A percentile compares a stretch with the other conserved stretches of the same genome.
phyloP scores from a whole-genome alignment of 1,140 invertebrate species.

The Drosophila dunni region DNA sequence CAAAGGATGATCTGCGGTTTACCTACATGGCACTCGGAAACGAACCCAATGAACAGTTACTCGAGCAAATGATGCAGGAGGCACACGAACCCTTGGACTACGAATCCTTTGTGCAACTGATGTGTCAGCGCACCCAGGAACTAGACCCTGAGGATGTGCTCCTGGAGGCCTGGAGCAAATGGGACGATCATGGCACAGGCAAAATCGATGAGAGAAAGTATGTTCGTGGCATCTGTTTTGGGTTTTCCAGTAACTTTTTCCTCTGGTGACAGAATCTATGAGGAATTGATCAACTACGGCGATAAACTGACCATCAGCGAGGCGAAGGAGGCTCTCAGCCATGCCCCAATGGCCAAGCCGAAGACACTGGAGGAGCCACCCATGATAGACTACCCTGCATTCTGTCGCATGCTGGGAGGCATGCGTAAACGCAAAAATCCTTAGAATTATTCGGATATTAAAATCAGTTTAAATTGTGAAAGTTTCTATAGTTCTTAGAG shows the following conservation, averaged over 20 bases:
- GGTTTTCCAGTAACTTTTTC: background rate
- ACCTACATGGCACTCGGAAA: conserved; percentile 87
- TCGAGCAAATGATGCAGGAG: conserved; percentile 87
- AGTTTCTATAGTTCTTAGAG: background rate
- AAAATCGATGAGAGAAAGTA: conserved; percentile 87
- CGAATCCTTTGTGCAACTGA: conserved; percentile 87
- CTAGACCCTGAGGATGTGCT: conserved; percentile 87
- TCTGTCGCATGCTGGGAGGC: conserved; percentile 87
- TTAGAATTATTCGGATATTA: conserved; percentile 20
- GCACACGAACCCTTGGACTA: conserved; percentile 87
- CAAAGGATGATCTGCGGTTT: conserved; percentile 86
- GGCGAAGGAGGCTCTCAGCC: conserved; percentile 87
- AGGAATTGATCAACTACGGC: conserved; percentile 87
- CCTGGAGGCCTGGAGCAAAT: conserved; percentile 86
- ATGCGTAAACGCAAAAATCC: conserved; percentile 85
- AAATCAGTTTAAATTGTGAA: background rate
- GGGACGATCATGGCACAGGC: conserved; percentile 87
- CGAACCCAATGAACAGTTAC: conserved; percentile 85
- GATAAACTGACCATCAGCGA: conserved; percentile 87
- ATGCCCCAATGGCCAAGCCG: conserved; percentile 86
- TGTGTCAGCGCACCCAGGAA: conserved; percentile 87
- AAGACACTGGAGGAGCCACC: conserved; percentile 84
- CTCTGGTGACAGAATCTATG: conserved; percentile 85
- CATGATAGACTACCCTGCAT: conserved; percentile 87
- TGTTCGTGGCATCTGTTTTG: conserved; percentile 23